Conservation (phyloP, 2,888 invertebrate species). For the Tanaodytes sp. region DNA sequence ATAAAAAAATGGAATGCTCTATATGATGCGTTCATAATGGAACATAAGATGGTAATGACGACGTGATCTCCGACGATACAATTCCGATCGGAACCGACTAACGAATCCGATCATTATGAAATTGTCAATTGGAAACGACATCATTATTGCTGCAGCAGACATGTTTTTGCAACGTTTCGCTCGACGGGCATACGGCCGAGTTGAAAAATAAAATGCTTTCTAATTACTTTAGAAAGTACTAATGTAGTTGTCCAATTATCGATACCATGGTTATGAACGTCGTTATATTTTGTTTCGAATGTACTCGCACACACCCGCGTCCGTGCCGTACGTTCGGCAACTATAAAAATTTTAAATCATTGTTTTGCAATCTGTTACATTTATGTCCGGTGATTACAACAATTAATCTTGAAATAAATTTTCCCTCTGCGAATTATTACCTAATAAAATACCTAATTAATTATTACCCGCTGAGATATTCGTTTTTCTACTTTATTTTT, state of each 20-base stretch:
- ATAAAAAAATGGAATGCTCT: too few species aligned
- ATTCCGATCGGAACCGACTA: too few species aligned
- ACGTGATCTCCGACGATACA: too few species aligned
- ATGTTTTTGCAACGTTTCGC: slow-evolving; percentile 29
- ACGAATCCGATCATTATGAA: slow-evolving; percentile 25
- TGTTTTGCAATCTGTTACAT: slow-evolving; percentile 13
- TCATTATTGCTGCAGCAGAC: slow-evolving; percentile 15
- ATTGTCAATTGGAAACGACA: slow-evolving; percentile 36
- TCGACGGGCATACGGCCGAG: slow-evolving; percentile 11
- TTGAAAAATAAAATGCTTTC: slow-evolving; percentile 31
- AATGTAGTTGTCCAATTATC: slow-evolving; percentile 41
- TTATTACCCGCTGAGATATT: too few species aligned
- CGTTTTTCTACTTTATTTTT: too few species aligned
- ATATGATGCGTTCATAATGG: too few species aligned
- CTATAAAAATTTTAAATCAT: slow-evolving; percentile 12
- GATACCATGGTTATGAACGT: slow-evolving; percentile 19
- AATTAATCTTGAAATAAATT: slow-evolving; percentile 23
- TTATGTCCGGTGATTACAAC: slow-evolving; percentile 22
- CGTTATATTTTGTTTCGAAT: slow-evolving; percentile 20
- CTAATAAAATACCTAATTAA: too few species aligned
- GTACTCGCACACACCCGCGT: slow-evolving; percentile 25
- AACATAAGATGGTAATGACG: too few species aligned
- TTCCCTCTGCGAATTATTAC: slow-evolving; percentile 5
- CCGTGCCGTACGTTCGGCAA: background rate
- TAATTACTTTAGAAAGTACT: slow-evolving; percentile 44